Evolutionary conservation across 2,888 invertebrate species (phyloP).

Genomic region (Hesperia comma): DNA sequence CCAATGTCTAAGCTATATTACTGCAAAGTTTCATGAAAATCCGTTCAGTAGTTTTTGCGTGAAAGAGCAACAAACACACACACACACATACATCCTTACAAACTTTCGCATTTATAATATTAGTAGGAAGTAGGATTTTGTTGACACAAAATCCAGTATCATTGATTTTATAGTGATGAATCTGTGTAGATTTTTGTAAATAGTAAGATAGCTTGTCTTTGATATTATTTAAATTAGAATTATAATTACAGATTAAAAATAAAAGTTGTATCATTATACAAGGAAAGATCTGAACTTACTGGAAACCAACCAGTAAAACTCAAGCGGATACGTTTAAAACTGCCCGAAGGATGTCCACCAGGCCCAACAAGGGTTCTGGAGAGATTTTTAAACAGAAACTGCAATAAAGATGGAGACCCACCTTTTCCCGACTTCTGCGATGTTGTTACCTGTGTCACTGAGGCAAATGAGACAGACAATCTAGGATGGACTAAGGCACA

Average conservation of each 20-base stretch:
- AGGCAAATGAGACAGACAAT: conserved; percentile 52
- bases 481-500: conserved; percentile 53
- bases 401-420: conserved; percentile 55
- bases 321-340: conserved; percentile 54
- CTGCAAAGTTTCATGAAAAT: too few species aligned
- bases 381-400: conserved; percentile 57
- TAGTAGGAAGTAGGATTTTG: too few species aligned
- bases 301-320: conserved; percentile 52
- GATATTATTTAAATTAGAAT: neutral
- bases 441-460: conserved; percentile 60
- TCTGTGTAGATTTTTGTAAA: too few species aligned
- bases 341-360: conserved; percentile 53
- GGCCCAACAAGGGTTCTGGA: conserved; percentile 64
- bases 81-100: too few species aligned
- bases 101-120: too few species aligned
- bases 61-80: too few species aligned
- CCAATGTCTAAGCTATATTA: too few species aligned
- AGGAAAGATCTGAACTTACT: conserved; percentile 56
- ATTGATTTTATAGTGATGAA: too few species aligned
- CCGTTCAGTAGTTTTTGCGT: too few species aligned
- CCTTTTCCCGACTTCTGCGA: conserved; percentile 80
- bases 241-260: conserved; percentile 56
- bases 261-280: conserved; percentile 55
- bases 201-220: too few species aligned
- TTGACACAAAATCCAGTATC: too few species aligned